Evolutionary conservation across 2,113 vertebrate genomes (phyloP).

Genomic region (Spilogale gracilis): DNA sequence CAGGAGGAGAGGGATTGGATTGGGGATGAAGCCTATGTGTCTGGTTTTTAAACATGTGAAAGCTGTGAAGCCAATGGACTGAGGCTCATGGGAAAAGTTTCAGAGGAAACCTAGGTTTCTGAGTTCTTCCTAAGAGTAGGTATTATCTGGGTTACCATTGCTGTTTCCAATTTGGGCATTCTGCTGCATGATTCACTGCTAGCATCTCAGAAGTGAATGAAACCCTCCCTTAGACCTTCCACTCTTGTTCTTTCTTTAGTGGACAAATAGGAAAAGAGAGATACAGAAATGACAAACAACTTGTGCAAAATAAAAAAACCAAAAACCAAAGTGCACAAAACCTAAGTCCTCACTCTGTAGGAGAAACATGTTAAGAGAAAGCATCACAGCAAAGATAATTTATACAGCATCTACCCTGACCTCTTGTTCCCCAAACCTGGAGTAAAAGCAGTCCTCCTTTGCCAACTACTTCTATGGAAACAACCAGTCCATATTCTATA

Average conservation of each 20-base stretch:
- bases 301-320: background rate
- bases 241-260: background rate
- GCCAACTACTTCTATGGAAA: conserved; percentile 52
- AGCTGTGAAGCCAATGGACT: background rate
- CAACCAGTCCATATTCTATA: conserved; percentile 24
- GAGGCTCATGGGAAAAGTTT: background rate
- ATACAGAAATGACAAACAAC: background rate
- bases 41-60: background rate
- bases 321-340: background rate
- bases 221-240: background rate
- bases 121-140: background rate
- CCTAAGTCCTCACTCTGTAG: background rate
- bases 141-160: background rate
- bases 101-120: background rate
- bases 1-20: background rate
- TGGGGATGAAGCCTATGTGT: background rate
- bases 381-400: background rate
- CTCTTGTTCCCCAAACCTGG: background rate
- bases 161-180: background rate
- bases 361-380: background rate
- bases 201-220: background rate
- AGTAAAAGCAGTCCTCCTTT: background rate
- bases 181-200: background rate
- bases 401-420: background rate
- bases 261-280: background rate